Base-by-base conservation (phyloP, 2,888 invertebrate species). In the Ectropis crepuscularia region DNA sequence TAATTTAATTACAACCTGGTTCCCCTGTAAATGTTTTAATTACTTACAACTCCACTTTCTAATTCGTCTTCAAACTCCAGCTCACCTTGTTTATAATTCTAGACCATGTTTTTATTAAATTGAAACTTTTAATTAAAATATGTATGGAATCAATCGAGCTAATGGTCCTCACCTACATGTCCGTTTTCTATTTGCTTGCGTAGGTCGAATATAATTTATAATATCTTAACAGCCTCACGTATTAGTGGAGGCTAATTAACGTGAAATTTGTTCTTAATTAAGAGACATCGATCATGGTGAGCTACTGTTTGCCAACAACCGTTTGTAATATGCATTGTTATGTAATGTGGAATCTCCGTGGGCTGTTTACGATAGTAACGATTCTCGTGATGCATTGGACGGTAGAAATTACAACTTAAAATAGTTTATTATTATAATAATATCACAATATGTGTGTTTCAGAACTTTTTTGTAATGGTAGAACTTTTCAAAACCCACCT, bases 201-300 rank as follows among this genome's bases (percentile, higher is more conserved):
- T 72, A 65, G 72, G 72, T 61, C 6, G 69, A 49, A 39, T 58
- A 67, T 70, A 70, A 70, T 67, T 72, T 72, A 72, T 65, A 65
- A 68, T 68, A 63, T 58, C 61, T 65, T 65, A 62, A 68, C 57
- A 66, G 48, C 57, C 53, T 61, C 49, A 43, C 60, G 41, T 65
- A 61, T 65, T 65, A 65, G 57, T 61, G 51, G 45, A 10, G 5
- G 12, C 61, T 58, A 53, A 55, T 61, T 53, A 57, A 62, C 57
- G 57, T 53, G 49, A 48, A 61, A 65, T 68, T 63, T 49, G 58
- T 66, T 53, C 47, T 59, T 71, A 69, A 69, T 67, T 63, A 67
- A 11, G 53, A 53, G 51, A 66, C 65, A 64, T 65, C 57, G 46
- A 61, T 67, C 63, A 49, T 36, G 41, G 43, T 28, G 28, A 53